Conservation (phyloP, 2,888 invertebrate species). For the Panzeria rudis region DNA sequence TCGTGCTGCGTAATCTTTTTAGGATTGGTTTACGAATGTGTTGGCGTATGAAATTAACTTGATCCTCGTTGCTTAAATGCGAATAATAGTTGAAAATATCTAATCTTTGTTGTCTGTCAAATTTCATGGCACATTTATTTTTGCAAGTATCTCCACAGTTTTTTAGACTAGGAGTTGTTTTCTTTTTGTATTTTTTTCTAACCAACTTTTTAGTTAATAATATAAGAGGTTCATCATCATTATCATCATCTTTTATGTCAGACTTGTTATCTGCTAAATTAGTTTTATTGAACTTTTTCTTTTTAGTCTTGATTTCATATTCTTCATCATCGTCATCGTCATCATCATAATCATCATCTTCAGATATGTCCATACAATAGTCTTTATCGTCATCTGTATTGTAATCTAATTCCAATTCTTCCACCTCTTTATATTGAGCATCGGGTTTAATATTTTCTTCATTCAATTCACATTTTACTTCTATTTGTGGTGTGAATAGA, state of each 20-base stretch:
- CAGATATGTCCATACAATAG: conserved; percentile 8
- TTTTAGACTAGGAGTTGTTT: conserved; percentile 46
- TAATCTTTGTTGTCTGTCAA: conserved; percentile 57
- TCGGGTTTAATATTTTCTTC: neutral
- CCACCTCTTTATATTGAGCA: neutral
- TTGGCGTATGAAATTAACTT: conserved; percentile 58
- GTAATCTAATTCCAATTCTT: conserved; percentile 46
- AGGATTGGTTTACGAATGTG: conserved; percentile 55
- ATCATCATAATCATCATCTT: too few species aligned
- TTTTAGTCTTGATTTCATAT: neutral
- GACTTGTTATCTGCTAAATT: neutral
- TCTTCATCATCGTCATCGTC: conserved; percentile 53
- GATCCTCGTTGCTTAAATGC: conserved; percentile 61
- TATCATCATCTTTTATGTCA: conserved; percentile 4
- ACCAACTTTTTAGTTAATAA: conserved; percentile 7
- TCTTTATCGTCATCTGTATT: conserved; percentile 20
- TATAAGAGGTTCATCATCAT: conserved; percentile 60
- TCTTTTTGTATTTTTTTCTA: conserved; percentile 19
- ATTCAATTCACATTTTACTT: conserved; percentile 40
- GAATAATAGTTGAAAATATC: conserved; percentile 70
- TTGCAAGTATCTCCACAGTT: conserved; percentile 69
- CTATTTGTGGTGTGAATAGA: conserved; percentile 29
- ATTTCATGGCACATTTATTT: conserved; percentile 69
- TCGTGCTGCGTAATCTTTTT: conserved; percentile 45
- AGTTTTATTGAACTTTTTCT: conserved; percentile 5